Conservation (phyloP, 2,888 invertebrate genomes). For the Agrotis ipsilon region DNA sequence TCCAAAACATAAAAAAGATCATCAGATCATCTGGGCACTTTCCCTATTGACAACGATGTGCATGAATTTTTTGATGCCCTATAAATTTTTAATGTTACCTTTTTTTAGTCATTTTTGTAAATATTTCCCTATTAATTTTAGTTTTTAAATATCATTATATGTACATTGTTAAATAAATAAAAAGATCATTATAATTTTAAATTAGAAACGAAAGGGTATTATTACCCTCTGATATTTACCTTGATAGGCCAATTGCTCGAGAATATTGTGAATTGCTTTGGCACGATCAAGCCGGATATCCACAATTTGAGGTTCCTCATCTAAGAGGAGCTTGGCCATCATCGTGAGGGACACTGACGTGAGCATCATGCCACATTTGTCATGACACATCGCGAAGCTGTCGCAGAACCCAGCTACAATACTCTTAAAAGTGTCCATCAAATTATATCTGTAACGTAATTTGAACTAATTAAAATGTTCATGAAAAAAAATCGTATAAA, state of each 20-base stretch:
- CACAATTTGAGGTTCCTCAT: not conserved
- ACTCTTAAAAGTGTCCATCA: not conserved
- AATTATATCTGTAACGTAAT: not conserved
- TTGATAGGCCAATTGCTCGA: slow-evolving; percentile 14
- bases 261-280: not conserved
- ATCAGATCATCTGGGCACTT: no score
- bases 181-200: no score
- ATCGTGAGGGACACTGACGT: not conserved
- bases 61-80: no score
- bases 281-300: not conserved
- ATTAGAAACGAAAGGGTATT: no score
- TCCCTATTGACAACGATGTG: no score
- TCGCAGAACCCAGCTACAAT: slow-evolving; percentile 15
- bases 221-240: not conserved
- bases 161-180: no score
- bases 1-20: no score
- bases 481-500: not conserved
- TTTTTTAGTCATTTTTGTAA: no score
- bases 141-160: no score
- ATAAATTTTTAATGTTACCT: no score
- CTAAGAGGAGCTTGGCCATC: not conserved
- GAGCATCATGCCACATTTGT: not conserved
- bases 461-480: not conserved
- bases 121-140: no score
- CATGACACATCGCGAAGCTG: slow-evolving; percentile 3